Base-by-base conservation (phyloP, 2,888 invertebrate species). In the Cheilosia grossa region DNA sequence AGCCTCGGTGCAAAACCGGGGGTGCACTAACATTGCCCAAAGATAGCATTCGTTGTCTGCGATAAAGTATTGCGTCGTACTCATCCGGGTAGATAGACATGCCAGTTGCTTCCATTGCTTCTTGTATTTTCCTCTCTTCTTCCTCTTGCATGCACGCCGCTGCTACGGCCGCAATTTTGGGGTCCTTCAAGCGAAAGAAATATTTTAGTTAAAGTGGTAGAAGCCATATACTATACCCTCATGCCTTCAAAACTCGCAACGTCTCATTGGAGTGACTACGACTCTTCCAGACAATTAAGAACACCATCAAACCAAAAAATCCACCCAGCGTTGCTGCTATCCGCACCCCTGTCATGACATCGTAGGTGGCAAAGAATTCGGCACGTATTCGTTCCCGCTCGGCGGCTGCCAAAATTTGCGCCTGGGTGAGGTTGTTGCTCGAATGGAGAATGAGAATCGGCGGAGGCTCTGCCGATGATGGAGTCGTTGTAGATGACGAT, bases 241-340 rank as follows among this genome's bases (percentile, higher is more conserved):
- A 74, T 82, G 90, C 91, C 88, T 95, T 95, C 82, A 95, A 92
- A 81, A 95, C 92, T 88, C 95, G 95, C 83, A 95, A 91, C 64
- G 95, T 95, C 90, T 95, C 95, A 82, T 95, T 94, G 82, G 95
- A 94, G 93, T 95, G 95, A 90, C 95, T 95, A 88, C 96, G 96
- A 92, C 97, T 97, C 92, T 98, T 98, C 93, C 97, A 98, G 87
- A 98, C 94, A 89, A 98, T 96, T 90, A 98, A 94, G 91, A 98
- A 95, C 59, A 97, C 97, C 96, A 98, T 97, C 89, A 98, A 93
- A 87, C 96, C 96, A 93, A 98, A 98, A 92, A 98, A 97, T 89
- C 97, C 97, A 89, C 97, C 97, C 67, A 98, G 93, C 3, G 98
- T 98, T 88, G 96, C 96, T 88, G 98, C 98, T 92, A 98, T 98